Base-by-base conservation (phyloP, 2,113 vertebrate species). In the Centropus bengalensis region DNA sequence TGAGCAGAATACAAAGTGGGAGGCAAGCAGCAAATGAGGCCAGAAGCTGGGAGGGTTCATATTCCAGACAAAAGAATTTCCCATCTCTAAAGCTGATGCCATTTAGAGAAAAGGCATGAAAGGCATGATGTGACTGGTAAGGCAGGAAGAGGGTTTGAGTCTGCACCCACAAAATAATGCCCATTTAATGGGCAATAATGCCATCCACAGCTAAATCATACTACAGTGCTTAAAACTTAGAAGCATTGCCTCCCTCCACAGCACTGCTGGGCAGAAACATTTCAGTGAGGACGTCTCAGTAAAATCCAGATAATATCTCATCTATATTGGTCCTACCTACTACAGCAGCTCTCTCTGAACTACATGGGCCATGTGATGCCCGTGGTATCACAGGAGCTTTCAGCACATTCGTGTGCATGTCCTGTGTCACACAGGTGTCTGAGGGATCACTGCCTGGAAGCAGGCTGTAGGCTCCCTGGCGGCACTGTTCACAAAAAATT, bases 1-100 rank as follows among this genome's bases (percentile, higher is more conserved):
- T 81, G 73, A 93, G 68, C 60, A 78, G 76, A 62, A 42, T 68
- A 68, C 60, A 90, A 67, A 86, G 51, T 74, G 75, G 68, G 51
- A 86, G 55, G 51, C 51, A 80, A 33, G 51, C 45, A 55, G 75
- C 24, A 91, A 82, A 80, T 33, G 51, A 32, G 36, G 45, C 42
- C 79, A 88, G 59, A 76, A 88, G 49, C 2, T 36, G 45, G 16
- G 10, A 8, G 0, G 1, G 17, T 2, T 54, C 79, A 17, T 38
- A 5, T 10, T 94, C 68, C 59, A 81, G 75, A 89, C 55, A 30
- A 47, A 85, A 76, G 22, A 54, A 14, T 89, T 87, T 18, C 47
- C 40, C 28, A n/a, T 67, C 33, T 78, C 51, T 63, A 67, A 78
- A 88, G 32, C 45, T 88, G 59, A 33, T 42, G 51, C 21, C 13